Conservation (phyloP, 1,140 invertebrate species). For the Cotesia chilonis region DNA sequence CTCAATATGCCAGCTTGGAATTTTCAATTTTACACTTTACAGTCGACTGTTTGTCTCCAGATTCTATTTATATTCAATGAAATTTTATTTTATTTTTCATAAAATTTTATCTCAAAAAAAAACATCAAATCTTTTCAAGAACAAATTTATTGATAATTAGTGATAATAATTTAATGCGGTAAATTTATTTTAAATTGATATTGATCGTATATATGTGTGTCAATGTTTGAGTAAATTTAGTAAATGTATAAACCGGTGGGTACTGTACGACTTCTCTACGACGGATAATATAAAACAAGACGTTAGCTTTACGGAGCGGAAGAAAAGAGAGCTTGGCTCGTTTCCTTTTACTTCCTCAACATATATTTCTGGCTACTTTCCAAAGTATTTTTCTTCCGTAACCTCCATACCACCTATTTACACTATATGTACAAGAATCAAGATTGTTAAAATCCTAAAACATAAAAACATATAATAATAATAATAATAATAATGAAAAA, state of each 20-base stretch:
- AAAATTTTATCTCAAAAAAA: not conserved
- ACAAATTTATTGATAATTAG: not conserved
- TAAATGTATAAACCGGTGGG: not conserved
- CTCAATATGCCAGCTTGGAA: conserved; percentile 41
- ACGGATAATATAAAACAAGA: conserved; percentile 40
- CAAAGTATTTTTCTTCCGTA: conserved; percentile 36
- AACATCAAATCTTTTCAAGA: not conserved
- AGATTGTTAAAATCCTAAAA: conserved; percentile 41
- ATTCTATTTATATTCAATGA: conserved; percentile 43
- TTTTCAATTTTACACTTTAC: conserved; percentile 49
- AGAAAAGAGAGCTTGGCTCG: conserved; percentile 32
- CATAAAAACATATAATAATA: too few species aligned
- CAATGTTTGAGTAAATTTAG: conserved; percentile 22
- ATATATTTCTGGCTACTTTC: conserved; percentile 42
- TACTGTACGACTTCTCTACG: not conserved
- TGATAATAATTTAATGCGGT: not conserved
- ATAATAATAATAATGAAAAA: too few species aligned
- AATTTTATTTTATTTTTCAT: not conserved
- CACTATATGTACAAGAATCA: conserved; percentile 31
- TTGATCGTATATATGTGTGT: not conserved
- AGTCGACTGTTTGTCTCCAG: conserved; percentile 34
- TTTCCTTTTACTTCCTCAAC: conserved; percentile 1
- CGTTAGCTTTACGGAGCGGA: conserved; percentile 48
- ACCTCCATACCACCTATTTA: too few species aligned
- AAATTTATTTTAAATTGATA: not conserved